Percentiles rank a stretch among this genome's conserved stretches.
phyloP scores from a whole-genome alignment of 2,888 invertebrate species.

The Cheilosia urbana region DNA sequence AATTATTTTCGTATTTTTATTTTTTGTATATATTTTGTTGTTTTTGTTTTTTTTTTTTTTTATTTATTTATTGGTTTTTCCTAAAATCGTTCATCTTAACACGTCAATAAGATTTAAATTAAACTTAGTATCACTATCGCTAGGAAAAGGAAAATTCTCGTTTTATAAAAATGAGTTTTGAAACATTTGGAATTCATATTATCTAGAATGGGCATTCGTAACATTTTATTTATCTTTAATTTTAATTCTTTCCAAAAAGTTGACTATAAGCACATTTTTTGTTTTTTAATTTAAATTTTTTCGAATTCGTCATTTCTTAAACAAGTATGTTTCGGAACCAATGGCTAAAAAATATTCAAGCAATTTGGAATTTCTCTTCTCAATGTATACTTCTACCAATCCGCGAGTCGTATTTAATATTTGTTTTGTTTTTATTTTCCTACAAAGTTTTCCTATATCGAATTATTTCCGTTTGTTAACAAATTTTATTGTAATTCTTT shows the following conservation, averaged over 20 bases:
- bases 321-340: conserved; percentile 46
- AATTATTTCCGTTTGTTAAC: conserved; percentile 34
- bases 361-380: conserved; percentile 30
- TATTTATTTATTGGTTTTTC: conserved; percentile 51
- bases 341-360: conserved; percentile 59
- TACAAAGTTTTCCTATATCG: conserved; percentile 19
- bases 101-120: conserved; percentile 56
- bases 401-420: not conserved
- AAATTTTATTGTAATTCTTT: conserved; percentile 47
- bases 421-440: conserved; percentile 3
- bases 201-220: conserved; percentile 13
- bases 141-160: conserved; percentile 45
- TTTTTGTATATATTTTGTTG: conserved; percentile 18
- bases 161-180: conserved; percentile 70
- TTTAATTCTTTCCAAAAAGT: conserved; percentile 5
- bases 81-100: conserved; percentile 58
- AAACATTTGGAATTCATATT: conserved; percentile 48
- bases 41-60: conserved; percentile 8
- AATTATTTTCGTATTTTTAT: conserved; percentile 1
- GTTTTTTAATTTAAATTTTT: not conserved
- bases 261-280: conserved; percentile 28
- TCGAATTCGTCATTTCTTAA: conserved; percentile 39
- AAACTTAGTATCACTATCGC: conserved; percentile 31
- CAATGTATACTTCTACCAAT: conserved; percentile 28
- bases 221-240: conserved; percentile 5